Conservation (phyloP, 2,797 vertebrate species). For the Vireo griseus region DNA sequence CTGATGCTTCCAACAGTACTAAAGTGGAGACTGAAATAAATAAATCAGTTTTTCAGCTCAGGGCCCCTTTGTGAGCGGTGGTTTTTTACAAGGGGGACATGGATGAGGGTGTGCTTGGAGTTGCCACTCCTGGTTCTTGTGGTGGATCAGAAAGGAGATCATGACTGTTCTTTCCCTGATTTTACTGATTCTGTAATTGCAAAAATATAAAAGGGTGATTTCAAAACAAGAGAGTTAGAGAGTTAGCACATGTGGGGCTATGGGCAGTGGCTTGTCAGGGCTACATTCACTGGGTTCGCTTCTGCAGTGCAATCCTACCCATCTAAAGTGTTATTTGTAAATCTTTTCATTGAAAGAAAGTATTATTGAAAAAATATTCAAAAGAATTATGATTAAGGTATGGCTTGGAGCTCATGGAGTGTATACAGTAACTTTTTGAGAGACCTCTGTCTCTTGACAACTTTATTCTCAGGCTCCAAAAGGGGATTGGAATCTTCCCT, state of each 20-base stretch:
- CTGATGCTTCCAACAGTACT: background rate
- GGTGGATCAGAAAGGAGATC: background rate
- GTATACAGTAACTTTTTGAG: background rate
- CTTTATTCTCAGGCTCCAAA: background rate
- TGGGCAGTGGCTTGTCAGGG: background rate
- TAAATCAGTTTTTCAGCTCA: background rate
- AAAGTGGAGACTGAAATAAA: background rate
- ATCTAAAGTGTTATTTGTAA: background rate
- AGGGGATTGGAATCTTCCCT: background rate
- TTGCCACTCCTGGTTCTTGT: background rate
- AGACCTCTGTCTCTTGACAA: background rate
- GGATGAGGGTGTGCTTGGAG: background rate
- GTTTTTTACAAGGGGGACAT: background rate
- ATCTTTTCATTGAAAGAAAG: background rate
- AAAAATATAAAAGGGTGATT: background rate
- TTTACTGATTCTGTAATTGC: background rate
- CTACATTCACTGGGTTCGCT: background rate
- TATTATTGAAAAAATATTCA: background rate
- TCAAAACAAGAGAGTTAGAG: background rate
- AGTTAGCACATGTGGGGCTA: fast-evolving
- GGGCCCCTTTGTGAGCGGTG: fast-evolving
- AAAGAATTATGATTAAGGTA: background rate
- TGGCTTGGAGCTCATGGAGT: background rate
- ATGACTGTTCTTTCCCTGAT: background rate
- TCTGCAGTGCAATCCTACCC: background rate